Percentiles rank a stretch among this genome's conserved stretches.
phyloP scores from a whole-genome alignment of 2,888 invertebrate genomes.

The Amphipyra berbera region DNA sequence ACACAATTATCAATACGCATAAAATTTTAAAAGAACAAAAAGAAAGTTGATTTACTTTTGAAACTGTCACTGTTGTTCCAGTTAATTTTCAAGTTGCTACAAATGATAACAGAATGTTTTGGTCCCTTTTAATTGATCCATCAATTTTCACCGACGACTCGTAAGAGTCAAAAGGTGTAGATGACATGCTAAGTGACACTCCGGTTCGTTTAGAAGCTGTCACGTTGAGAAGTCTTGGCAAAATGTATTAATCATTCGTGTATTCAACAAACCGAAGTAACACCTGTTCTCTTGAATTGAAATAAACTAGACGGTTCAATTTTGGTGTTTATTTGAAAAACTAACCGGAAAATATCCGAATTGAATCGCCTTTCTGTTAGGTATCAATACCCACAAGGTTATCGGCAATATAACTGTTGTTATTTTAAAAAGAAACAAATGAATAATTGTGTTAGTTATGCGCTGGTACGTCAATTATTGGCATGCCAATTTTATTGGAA shows the following conservation, averaged over 20 bases:
- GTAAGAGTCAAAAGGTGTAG: slow-evolving; percentile 25
- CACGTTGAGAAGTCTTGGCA: slow-evolving; percentile 14
- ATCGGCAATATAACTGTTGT: not conserved
- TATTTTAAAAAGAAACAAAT: not conserved
- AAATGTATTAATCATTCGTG: slow-evolving; percentile 3
- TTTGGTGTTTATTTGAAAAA: too few relatives aligned
- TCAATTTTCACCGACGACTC: slow-evolving; percentile 55
- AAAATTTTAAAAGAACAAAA: slow-evolving; percentile 30
- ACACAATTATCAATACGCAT: slow-evolving; percentile 32
- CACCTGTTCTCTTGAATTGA: too few relatives aligned
- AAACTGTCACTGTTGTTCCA: slow-evolving; percentile 40
- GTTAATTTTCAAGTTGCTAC: slow-evolving; percentile 31
- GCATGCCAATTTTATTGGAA: slow-evolving; percentile 10
- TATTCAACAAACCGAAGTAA: too few relatives aligned
- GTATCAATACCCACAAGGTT: not conserved
- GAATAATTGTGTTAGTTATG: slow-evolving; percentile 1
- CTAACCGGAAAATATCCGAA: not conserved
- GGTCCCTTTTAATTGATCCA: slow-evolving; percentile 60
- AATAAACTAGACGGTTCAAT: too few relatives aligned
- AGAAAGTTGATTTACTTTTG: slow-evolving; percentile 50
- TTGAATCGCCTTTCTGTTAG: not conserved
- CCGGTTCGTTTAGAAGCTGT: slow-evolving; percentile 19
- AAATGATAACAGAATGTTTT: slow-evolving; percentile 41
- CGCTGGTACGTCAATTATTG: slow-evolving; percentile 9
- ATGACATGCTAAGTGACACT: slow-evolving; percentile 32